Base-by-base conservation (phyloP, 2,797 vertebrate genomes). In the Rhynchonycteris naso region DNA sequence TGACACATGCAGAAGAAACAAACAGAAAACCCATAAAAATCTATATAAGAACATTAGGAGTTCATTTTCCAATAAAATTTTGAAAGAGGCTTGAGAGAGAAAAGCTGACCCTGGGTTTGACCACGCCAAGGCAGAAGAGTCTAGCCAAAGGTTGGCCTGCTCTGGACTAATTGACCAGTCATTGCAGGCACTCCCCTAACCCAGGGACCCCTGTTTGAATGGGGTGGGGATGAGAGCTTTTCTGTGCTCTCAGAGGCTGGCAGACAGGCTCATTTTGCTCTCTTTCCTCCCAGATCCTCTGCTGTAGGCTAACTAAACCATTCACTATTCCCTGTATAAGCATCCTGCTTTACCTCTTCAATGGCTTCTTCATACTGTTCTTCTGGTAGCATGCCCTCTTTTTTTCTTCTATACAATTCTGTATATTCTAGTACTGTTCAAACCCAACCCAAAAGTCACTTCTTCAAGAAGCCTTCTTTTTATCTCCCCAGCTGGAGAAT, bases 11-110 rank as follows among this genome's bases (percentile, higher is more conserved):
- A 63, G 22, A 88, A 38, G 72, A 88, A 91, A 88, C 63, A 86
- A 59, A 68, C 50, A 93, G 61, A 93, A 94, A 87, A 66, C 19
- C 38, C 15, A 35, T 28, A 80, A 78, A 92, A 88, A 95, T 35
- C 24, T 74, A 90, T 84, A 1, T 95, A 56, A 90, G 68, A 82
- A 89, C 4, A 74, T 47, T 78, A 68, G 68, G 52, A 66, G 24
- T 52, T 56, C 4, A 33, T 63, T 91, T 96, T 30, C 69, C 43
- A 88, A 66, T 2, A 84, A 82, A 66, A 80, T 7, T 65, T 86
- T 83, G 47, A 90, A 66, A 59, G 35, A 85, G 33, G 15, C 47
- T n/a, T 91, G 38, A 75, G 58, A 86, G 50, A 68, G 69, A 87
- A 18, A 89, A 52, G 8, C 50, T 89, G 30, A 87, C 56, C 82